Base-by-base conservation (phyloP, 2,797 vertebrate genomes). In the Alcedo atthis region DNA sequence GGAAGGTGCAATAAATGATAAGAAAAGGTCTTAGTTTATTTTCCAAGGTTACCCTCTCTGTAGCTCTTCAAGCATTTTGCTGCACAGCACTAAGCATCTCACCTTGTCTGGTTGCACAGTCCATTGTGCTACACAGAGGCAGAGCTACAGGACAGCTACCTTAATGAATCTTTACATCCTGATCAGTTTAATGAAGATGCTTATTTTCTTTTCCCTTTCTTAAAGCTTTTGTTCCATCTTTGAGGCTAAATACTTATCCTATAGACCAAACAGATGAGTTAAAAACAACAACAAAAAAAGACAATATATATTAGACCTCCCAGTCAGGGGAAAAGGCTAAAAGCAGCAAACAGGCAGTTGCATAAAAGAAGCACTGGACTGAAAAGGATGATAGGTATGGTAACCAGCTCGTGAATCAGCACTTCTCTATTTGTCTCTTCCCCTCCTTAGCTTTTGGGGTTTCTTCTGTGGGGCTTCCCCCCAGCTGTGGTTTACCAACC, bases 381-480 rank as follows among this genome's bases (percentile, higher is more conserved):
- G 63, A 71, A 74, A 61, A 69, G 53, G 4, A 84, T 66, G 37
- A 89, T 87, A 55, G 58, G 62, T 46, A 59, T 62, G 79, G 20
- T 71, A 89, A 86, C 55, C n/a, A 42, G 25, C 35, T 35, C 1
- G 3, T 84, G 80, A 93, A 76, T 91, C 74, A 80, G 57, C 57
- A 70, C 87, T 48, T 76, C 11, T 17, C n/a, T 74, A 30, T 84
- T 79, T 81, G 69, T 26, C 15, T 49, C 25, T 84, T 86, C 63
- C 30, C 25, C 77, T 84, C 73, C 78, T 91, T 66, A 61, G 45
- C 48, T 92, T 87, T 82, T 46, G 75, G 66, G 68, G 28, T 87
- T 95, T 91, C 58, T 82, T 85, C 61, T 82, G 78, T 25, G 80
- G 78, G 88, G 90, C 37, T 87, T 85, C 62, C 81, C 77, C 81